phyloP scores from a whole-genome alignment of 2,797 vertebrate genomes.

The Urosaurus nigricauda region DNA sequence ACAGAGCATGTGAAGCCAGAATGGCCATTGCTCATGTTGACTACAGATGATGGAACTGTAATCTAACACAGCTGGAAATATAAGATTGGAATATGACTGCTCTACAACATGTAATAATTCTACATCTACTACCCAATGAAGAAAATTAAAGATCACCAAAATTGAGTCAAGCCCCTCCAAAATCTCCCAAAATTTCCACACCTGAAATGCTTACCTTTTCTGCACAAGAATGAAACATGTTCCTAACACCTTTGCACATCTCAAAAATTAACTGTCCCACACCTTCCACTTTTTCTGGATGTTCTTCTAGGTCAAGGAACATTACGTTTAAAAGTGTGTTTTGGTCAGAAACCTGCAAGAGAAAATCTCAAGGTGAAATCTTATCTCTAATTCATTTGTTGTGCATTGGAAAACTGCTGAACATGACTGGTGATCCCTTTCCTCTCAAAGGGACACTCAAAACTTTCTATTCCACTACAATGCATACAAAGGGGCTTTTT shows the following conservation, averaged over 20 bases:
- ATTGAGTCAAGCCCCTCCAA: neutral
- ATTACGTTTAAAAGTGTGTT: slow-evolving; percentile 87
- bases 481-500: slow-evolving; percentile 39
- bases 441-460: neutral
- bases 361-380: slow-evolving; percentile 22
- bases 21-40: neutral
- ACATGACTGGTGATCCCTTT: neutral
- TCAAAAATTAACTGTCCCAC: slow-evolving; percentile 94
- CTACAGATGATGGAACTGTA: neutral
- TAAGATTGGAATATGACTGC: neutral
- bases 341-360: slow-evolving; percentile 89
- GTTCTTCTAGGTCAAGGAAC: slow-evolving; percentile 86
- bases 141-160: neutral
- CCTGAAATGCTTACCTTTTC: slow-evolving; percentile 80
- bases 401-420: slow-evolving; percentile 31
- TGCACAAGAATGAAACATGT: slow-evolving; percentile 95
- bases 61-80: neutral
- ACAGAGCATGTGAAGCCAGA: neutral
- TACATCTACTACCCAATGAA: neutral
- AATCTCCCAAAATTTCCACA: slow-evolving; percentile 5
- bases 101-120: neutral
- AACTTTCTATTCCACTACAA: slow-evolving; percentile 27
- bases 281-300: slow-evolving; percentile 89
- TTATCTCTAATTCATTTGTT: slow-evolving; percentile 45
- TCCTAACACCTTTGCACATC: slow-evolving; percentile 95